Base-by-base conservation (phyloP, 2,888 invertebrate species). In the Quadroppia sp. region DNA sequence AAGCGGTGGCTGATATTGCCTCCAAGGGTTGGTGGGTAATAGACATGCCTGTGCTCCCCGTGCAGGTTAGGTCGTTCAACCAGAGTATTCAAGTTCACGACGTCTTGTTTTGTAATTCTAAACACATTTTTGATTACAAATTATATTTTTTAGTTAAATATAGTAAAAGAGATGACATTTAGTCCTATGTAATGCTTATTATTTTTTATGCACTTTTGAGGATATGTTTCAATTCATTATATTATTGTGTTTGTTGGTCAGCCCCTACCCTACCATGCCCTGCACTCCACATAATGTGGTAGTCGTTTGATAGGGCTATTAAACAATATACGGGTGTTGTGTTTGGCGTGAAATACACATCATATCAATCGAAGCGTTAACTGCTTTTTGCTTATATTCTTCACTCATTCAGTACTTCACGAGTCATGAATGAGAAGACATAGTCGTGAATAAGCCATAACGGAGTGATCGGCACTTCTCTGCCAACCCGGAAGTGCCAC, bases 191-290 rank as follows among this genome's bases (percentile, higher is more conserved):
- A 36, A 36, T 7, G 25, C 3, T 56, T 56, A 25, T 56, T 15
- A 9, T 4, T 67, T 36, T 67, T 40, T 67, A 40, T 67, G 40
- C 40, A 32, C 32, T 20, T 40, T 20, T 17, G 59, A 28, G 23
- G 61, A 32, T 67, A 23, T 67, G 40, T 1, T 23, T 9, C 42
- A 36, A n/a, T 20, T n/a, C 2, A 67, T 67, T 40, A 67, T 40
- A 67, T 67, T 23, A 67, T 67, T 67, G 67, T 67, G 67, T 67
- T 67, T 67, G 40, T 67, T 67, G 67, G 67, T 67, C 67, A 67
- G 25, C 67, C 23, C 42, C 40, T 4, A 2, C 36, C 36, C 9
- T 7, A 61, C 11, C 11, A 64, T 23, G 17, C 20, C n/a, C 50
- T 11, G 20, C 17, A 4, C 20, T n/a, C 50, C 20, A 50, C 4